Conservation (phyloP, 2,888 invertebrate genomes). For the Sphaeridia pumilis region DNA sequence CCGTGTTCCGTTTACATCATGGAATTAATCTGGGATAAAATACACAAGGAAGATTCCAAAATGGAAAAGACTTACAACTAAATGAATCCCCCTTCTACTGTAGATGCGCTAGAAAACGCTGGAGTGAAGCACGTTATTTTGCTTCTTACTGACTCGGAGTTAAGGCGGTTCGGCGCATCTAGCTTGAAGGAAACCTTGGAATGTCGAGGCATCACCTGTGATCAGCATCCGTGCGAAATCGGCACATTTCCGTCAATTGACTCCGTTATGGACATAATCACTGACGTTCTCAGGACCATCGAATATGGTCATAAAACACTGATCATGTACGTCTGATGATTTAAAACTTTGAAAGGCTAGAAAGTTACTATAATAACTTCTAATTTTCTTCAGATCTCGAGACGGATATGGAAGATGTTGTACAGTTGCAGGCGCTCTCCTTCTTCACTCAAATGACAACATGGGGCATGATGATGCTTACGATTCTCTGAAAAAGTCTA, state of each 20-base stretch:
- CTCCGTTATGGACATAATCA: constrained; percentile 11
- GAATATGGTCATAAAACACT: constrained; percentile 15
- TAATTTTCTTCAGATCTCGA: constrained; percentile 8
- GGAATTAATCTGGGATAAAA: not conserved
- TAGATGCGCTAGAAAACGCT: constrained; percentile 8
- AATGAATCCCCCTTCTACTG: not conserved
- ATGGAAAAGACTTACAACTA: not conserved
- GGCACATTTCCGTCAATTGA: constrained; percentile 15
- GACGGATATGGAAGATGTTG: constrained; percentile 17
- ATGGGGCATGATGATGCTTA: constrained; percentile 13
- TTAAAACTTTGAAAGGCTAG: not conserved
- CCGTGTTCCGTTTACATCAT: not conserved
- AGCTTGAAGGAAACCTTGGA: not conserved
- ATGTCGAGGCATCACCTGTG: not conserved
- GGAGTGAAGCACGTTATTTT: constrained; percentile 8
- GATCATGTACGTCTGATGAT: constrained; percentile 10
- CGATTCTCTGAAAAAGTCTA: constrained; percentile 9
- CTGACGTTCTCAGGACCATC: constrained; percentile 5
- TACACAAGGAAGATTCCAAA: not conserved
- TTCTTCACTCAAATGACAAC: constrained; percentile 15
- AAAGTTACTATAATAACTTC: not conserved
- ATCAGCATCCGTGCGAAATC: constrained; percentile 14
- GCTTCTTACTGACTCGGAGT: constrained; percentile 10
- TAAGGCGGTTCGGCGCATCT: constrained; percentile 10
- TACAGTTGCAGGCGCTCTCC: constrained; percentile 11